Evolutionary conservation across 2,888 invertebrate genomes (phyloP).

Genomic region (Platycheirus rosarum): DNA sequence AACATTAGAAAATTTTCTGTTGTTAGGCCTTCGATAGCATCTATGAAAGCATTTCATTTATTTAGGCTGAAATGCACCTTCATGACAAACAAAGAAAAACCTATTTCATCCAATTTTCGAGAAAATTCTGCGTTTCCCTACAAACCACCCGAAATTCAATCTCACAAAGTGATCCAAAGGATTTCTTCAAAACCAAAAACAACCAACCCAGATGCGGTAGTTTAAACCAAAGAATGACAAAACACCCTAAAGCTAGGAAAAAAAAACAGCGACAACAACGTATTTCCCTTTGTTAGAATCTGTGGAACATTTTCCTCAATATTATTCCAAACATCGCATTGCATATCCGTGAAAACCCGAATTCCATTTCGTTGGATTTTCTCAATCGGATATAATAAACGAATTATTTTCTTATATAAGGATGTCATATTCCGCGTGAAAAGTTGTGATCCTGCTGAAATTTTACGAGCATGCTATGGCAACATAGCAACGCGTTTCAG

Average conservation of each 20-base stretch:
- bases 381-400: slow-evolving; percentile 47
- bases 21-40: no score
- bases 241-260: slow-evolving; percentile 1
- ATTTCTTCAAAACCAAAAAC: slow-evolving; percentile 12
- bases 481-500: not conserved
- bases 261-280: not conserved
- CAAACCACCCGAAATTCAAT: slow-evolving; percentile 15
- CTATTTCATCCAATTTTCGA: not conserved
- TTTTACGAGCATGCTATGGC: slow-evolving; percentile 24
- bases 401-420: slow-evolving; percentile 43
- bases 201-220: not conserved
- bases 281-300: slow-evolving; percentile 18
- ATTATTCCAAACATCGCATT: slow-evolving; percentile 42
- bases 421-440: slow-evolving; percentile 57
- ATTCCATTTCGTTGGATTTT: slow-evolving; percentile 55
- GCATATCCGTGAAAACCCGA: slow-evolving; percentile 20
- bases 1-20: no score
- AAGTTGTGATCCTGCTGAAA: slow-evolving; percentile 26
- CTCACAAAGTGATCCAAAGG: slow-evolving; percentile 29
- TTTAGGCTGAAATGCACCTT: slow-evolving; percentile 6
- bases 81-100: not conserved
- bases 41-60: slow-evolving; percentile 2
- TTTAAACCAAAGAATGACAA: not conserved
- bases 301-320: slow-evolving; percentile 20
- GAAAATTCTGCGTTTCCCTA: not conserved